These are phyloP conservation scores for Popillia japonica DNA, from an alignment of 1,140 invertebrate species.

Conservation along the genomic window DNA sequence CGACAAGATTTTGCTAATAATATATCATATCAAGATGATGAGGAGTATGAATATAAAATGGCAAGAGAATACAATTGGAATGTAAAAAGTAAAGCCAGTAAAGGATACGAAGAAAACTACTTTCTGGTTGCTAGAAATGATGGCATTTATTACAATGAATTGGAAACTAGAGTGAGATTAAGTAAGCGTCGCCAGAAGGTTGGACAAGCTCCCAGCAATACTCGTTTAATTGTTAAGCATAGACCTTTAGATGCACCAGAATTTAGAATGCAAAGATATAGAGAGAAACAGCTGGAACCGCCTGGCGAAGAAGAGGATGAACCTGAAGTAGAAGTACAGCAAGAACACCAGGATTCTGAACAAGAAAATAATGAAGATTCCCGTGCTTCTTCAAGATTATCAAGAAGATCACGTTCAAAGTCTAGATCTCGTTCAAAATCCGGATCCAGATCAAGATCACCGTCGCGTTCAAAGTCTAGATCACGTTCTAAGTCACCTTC, in stretches of 20 bases:
- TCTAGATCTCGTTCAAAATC: constrained; percentile 54
- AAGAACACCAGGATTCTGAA: constrained; percentile 62
- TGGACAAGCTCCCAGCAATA: constrained; percentile 78
- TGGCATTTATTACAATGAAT: constrained; percentile 95
- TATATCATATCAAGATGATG: constrained; percentile 89
- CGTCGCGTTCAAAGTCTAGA: constrained; percentile 53
- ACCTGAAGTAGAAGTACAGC: constrained; percentile 66
- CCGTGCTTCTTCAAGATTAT: constrained; percentile 48
- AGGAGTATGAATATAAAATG: constrained; percentile 95
- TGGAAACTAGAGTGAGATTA: constrained; percentile 93
- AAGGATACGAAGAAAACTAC: constrained; percentile 98
- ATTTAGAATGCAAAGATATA: constrained; percentile 83
- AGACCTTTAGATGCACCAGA: constrained; percentile 86
- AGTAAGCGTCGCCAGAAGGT: constrained; percentile 87
- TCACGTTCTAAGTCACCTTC: constrained; percentile 57
- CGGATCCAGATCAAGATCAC: constrained; percentile 49
- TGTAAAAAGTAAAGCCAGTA: constrained; percentile 96
- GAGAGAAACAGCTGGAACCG: constrained; percentile 89
- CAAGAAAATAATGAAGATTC: constrained; percentile 55
- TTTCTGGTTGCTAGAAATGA: constrained; percentile 94
- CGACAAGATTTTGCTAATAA: constrained; percentile 78
- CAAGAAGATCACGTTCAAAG: constrained; percentile 54
- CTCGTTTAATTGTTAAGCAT: constrained; percentile 89
- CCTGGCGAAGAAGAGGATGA: constrained; percentile 82
- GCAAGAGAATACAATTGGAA: constrained; percentile 98